Evolutionary conservation across 2,113 vertebrate genomes (phyloP), one percentile per base, ranked within the genome.

Genomic region (Pandion haliaetus): DNA sequence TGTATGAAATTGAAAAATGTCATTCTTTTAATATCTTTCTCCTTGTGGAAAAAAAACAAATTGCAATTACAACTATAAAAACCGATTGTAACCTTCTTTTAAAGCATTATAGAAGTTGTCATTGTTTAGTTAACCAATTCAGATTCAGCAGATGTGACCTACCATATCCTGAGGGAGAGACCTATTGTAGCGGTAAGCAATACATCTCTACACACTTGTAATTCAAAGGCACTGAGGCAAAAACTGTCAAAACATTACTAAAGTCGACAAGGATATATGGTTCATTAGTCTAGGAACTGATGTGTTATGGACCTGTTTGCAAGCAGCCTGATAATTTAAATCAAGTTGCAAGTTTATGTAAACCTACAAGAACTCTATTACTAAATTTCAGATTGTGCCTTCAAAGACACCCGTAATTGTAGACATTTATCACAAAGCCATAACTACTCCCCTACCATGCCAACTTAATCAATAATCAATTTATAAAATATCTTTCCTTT

Each of bases 161-260:
- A 58, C n/a, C 62, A 44, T 84, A 91, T 82, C 93, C 96, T 93
- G 79, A 61, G 94, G 91, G 97, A 97, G 36, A 97, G 58, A 95
- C 72, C 93, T 80, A 69, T 81, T 26, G n/a, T 44, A 94, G 79
- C 82, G 93, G 55, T 66, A 78, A 97, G 91, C 76, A 96, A 93
- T 92, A 93, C 79, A 93, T 96, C 91, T 96, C 90, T 54, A 81
- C 82, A 82, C 80, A 86, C 67, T 97, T 97, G 92, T 96, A 98
- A 98, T 98, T 98, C 96, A 96, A 95, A 97, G 50, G 88, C 93
- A 98, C 85, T 90, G 95, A 98, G 96, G 97, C 97, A 98, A 98
- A 97, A 98, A 95, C 93, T 98, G 97, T 98, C 98, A 98, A 97
- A 98, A 98, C 93, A 93, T 95, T 97, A 87, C 96, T 63, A 54